Evolutionary conservation across 1,140 invertebrate species (phyloP), one percentile per base, ranked within the genome.

Genomic region (Trichonephila inaurata): DNA sequence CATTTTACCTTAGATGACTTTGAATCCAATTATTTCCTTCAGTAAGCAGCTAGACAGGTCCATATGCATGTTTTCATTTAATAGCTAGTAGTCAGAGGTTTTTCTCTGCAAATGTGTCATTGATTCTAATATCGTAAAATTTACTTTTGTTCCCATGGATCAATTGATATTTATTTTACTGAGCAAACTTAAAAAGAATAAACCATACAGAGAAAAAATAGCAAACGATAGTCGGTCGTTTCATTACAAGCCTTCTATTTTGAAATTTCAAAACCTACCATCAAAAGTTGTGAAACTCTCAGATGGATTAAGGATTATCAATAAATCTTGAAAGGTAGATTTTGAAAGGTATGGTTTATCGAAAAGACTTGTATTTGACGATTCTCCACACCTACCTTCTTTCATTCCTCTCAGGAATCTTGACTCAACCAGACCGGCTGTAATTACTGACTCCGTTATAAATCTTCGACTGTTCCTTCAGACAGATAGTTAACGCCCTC

Each of bases 401-500:
- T 33, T 77, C 72, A 40, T 40, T 8, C 18, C 72, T 77, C 16
- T 18, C 28, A 85, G 83, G 86, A 88, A 88, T 64, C 28, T 88
- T 66, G 86, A 88, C 28, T 88, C 62, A 19, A 28, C 8, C 28
- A 44, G 33, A 66, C 33, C 86, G 61, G 21, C 62, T 40, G 24
- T 66, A 88, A 88, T 88, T 88, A 88, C 62, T 7, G 82, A 66
- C 21, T 16, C 60, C 33, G 19, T 88, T 88, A 88, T 66, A 40
- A 66, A 88, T 88, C 62, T 66, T 66, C 28, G 86, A 21, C 60
- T 44, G 33, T 21, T 66, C 62, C 21, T 66, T 61, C 16, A 33
- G 33, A 88, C 86, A 66, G 40, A 66, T 66, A 88, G 86, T 64
- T 88, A 66, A 88, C 86, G 86, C 86, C 60, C 28, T 64, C 86